phyloP scores from a whole-genome alignment of 2,797 vertebrate species.

The Sandelia bainsii region DNA sequence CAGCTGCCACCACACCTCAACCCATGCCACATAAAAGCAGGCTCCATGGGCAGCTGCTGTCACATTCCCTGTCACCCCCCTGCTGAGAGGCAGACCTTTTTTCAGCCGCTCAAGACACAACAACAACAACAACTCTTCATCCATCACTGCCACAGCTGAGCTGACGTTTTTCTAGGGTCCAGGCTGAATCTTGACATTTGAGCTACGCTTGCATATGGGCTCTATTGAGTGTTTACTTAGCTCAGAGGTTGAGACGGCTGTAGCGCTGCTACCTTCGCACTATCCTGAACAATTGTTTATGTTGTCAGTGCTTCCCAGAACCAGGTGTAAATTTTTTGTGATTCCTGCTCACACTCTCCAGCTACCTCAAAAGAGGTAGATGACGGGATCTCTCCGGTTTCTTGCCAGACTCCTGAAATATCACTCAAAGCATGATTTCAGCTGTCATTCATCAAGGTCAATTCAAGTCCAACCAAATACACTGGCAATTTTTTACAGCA shows the following conservation, averaged over 20 bases:
- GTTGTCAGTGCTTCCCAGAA: slow-evolving; percentile 29
- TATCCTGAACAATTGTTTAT: slow-evolving; percentile 42
- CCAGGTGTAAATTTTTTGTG: slow-evolving; percentile 58
- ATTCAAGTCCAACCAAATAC: slow-evolving; percentile 10
- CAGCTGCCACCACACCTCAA: slow-evolving; percentile 72
- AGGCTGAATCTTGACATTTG: slow-evolving; percentile 48
- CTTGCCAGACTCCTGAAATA: slow-evolving; percentile 17
- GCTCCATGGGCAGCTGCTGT: slow-evolving; percentile 66
- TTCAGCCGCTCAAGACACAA: slow-evolving; percentile 65
- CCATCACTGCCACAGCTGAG: slow-evolving; percentile 37
- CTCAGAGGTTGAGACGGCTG: slow-evolving; percentile 47
- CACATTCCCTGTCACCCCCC: slow-evolving; percentile 33
- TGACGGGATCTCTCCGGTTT: not conserved
- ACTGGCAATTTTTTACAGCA: not conserved
- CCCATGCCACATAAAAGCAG: slow-evolving; percentile 48
- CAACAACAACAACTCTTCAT: slow-evolving; percentile 38
- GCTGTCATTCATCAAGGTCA: slow-evolving; percentile 5
- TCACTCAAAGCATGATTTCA: slow-evolving; percentile 18
- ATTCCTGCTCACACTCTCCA: slow-evolving; percentile 12
- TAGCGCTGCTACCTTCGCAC: slow-evolving; percentile 20
- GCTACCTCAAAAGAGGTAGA: slow-evolving; percentile 3
- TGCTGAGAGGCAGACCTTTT: slow-evolving; percentile 31
- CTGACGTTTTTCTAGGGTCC: slow-evolving; percentile 11
- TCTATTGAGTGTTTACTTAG: slow-evolving; percentile 31
- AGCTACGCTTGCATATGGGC: slow-evolving; percentile 10